Base-by-base conservation (phyloP, 2,888 invertebrate genomes). In the Melanchra persicariae region DNA sequence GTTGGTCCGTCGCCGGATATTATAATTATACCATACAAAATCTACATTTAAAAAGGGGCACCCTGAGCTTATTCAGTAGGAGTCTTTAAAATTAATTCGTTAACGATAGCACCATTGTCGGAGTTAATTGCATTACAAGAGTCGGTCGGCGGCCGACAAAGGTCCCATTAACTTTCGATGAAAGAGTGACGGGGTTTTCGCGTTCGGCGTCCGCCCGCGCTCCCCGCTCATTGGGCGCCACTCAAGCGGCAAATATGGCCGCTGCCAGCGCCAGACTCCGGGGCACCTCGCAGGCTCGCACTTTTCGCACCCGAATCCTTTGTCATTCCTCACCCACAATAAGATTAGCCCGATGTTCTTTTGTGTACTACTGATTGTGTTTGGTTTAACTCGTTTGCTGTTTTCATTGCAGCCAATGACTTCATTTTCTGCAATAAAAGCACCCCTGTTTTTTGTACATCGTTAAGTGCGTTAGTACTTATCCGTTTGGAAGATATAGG, bases 71-170 rank as follows among this genome's bases (percentile, higher is more conserved):
- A 86, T 84, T 82, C 79, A 76, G 74, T 76, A 82, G 87, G 87
- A 85, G 87, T 90, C 89, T 91, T 92, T 92, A 93, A 93, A 94
- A 94, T 94, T 94, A 94, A 94, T 93, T 94, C 91, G 93, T 93
- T 91, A 95, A 90, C 92, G 93, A 94, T 92, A 93, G 89, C 88
- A 85, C 91, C 83, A 93, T 95, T 96, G 96, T 96, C 83, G 87
- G 87, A 92, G 93, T 94, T 96, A 96, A 96, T 96, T 96, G 96
- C 94, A 95, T 96, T 95, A 96, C 93, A 94, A 95, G 95, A 93
- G 94, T 91, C 92, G 89, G 91, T 88, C 91, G 92, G 90, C 87
- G 87, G 90, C 87, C 87, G 85, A 95, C 95, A 95, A 95, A 92
- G 91, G 94, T 91, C 90, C 94, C 91, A 95, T 96, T 95, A 95